A percentile compares a stretch with the other conserved stretches of the same genome.
Evolutionary conservation across 2,888 invertebrate species (phyloP).

Genomic region (Caradrina kadenii): DNA sequence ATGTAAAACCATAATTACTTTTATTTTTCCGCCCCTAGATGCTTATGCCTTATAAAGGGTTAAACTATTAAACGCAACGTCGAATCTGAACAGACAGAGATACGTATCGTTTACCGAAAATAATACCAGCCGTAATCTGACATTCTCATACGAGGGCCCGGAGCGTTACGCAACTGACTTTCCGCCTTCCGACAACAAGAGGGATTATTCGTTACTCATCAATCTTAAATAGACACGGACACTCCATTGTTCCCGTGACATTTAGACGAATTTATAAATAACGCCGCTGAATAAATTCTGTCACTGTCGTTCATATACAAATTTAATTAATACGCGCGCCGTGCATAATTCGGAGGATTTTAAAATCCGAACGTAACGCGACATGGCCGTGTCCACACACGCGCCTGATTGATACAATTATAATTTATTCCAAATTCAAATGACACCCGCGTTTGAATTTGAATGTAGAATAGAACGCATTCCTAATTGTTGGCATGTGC

Average conservation of each 20-base stretch:
- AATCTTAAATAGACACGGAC: constrained; percentile 87
- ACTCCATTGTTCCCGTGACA: constrained; percentile 89
- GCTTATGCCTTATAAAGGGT: no score
- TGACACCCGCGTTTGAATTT: constrained; percentile 80
- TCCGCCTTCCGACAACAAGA: constrained; percentile 82
- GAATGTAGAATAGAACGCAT: constrained; percentile 86
- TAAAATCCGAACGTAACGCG: constrained; percentile 70
- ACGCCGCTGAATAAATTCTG: constrained; percentile 80
- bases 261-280: constrained; percentile 88
- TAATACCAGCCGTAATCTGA: constrained; percentile 86
- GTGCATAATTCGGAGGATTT: constrained; percentile 74
- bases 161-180: constrained; percentile 81
- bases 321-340: constrained; percentile 75
- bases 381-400: constrained; percentile 48
- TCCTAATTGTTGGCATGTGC: constrained; percentile 88
- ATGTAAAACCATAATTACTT: no score
- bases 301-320: constrained; percentile 76
- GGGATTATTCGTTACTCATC: constrained; percentile 87
- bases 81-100: constrained; percentile 82
- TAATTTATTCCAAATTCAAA: constrained; percentile 81
- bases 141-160: constrained; percentile 79
- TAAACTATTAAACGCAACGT: constrained; percentile 86
- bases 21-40: no score
- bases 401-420: constrained; percentile 66
- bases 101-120: constrained; percentile 88